These are phyloP conservation scores for Cercocebus atys DNA, from an alignment of 2,113 vertebrate species.

Conservation along the genomic window DNA sequence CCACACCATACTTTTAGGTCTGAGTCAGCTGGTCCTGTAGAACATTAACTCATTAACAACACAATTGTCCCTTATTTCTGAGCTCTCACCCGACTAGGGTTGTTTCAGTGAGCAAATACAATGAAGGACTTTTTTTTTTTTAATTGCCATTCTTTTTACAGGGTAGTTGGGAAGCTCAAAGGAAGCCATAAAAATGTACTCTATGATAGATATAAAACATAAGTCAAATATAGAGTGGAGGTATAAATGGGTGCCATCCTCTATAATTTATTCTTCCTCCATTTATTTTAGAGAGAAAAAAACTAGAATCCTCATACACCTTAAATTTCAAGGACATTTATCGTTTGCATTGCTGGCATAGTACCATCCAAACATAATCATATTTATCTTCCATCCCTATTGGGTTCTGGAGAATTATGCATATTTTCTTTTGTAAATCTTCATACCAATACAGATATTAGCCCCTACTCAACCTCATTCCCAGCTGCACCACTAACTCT, in stretches of 20 bases:
- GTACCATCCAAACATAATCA: neutral
- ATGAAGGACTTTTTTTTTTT: neutral
- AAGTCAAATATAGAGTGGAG: neutral
- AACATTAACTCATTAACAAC: slow-evolving; percentile 55
- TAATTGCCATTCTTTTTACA: slow-evolving; percentile 16
- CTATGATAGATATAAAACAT: neutral
- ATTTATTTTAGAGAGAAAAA: slow-evolving; percentile 32
- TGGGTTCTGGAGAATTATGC: neutral
- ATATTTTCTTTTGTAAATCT: neutral
- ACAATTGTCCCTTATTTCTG: slow-evolving; percentile 28
- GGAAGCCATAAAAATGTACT: neutral
- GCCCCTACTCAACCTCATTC: neutral
- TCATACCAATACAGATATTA: neutral
- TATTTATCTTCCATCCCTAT: neutral
- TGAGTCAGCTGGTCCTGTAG: slow-evolving; percentile 36
- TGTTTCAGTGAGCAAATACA: slow-evolving; percentile 51
- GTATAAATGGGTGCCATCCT: neutral
- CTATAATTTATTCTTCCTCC: neutral
- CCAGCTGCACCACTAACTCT: neutral
- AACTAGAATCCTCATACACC: neutral
- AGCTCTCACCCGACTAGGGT: neutral
- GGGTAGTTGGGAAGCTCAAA: neutral
- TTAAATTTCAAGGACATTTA: neutral
- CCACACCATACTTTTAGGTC: neutral
- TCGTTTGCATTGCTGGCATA: neutral